A percentile compares a stretch with the other conserved stretches of the same genome.
Conservation (phyloP, 2,113 vertebrate species). For the Aythya baeri region DNA sequence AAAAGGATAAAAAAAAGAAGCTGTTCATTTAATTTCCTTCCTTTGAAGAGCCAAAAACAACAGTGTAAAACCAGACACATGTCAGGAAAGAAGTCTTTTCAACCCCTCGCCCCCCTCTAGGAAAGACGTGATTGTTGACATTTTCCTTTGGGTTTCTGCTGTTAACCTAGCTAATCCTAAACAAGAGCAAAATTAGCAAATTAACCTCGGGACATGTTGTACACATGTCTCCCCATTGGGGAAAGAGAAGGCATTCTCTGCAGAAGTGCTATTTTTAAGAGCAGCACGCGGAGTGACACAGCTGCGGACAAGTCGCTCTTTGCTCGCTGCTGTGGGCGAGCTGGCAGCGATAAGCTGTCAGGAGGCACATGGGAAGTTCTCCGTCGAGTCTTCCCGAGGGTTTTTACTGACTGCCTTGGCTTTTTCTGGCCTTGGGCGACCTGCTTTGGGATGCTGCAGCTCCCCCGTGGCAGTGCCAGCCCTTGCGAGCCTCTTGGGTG, state of each 20-base stretch:
- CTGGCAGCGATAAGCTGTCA: not conserved
- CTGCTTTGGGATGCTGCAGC: no score
- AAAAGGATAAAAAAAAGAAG: conserved; percentile 57
- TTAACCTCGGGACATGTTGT: not conserved
- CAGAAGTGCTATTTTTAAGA: not conserved
- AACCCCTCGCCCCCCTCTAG: not conserved
- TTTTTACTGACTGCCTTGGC: rapidly evolving
- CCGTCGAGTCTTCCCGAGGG: rapidly evolving
- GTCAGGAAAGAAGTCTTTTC: conserved; percentile 17
- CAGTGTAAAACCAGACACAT: conserved; percentile 52
- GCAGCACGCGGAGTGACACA: not conserved
- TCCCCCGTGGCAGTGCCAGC: no score
- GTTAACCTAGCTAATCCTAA: conserved; percentile 49
- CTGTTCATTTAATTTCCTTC: conserved; percentile 57
- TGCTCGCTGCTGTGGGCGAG: not conserved
- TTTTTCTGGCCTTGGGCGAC: not conserved
- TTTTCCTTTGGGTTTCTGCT: conserved; percentile 51
- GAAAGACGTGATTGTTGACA: conserved; percentile 30
- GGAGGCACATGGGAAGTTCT: not conserved
- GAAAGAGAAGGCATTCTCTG: not conserved
- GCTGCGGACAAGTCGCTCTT: not conserved
- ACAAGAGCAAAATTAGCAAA: conserved; percentile 19
- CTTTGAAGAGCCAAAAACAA: conserved; percentile 58
- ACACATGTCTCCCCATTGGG: not conserved
- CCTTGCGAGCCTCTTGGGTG: no score